Conservation (phyloP, 2,797 vertebrate genomes). For the Neosilurus mollespiculum region DNA sequence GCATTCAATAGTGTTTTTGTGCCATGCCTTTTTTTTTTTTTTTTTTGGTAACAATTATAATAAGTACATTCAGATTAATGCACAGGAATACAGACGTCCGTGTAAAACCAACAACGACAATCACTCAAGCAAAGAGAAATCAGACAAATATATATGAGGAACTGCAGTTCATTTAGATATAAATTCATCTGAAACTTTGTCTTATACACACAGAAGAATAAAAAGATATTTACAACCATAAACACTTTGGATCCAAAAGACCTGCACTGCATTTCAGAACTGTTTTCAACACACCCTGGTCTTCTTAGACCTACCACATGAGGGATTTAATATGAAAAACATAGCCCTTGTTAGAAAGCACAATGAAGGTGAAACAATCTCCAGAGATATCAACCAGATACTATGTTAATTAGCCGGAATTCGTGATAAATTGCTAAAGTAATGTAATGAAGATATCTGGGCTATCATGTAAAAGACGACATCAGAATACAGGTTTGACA, state of each 20-base stretch:
- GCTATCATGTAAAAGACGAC: neutral
- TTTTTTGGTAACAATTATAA: constrained; percentile 45
- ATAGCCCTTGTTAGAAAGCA: constrained; percentile 16
- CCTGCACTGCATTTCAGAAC: constrained; percentile 4
- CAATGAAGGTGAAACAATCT: neutral
- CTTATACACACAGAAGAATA: neutral
- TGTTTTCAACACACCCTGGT: neutral
- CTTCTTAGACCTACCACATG: too few relatives aligned
- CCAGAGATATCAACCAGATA: neutral
- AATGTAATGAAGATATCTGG: neutral
- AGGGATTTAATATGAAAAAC: neutral
- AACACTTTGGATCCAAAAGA: constrained; percentile 30
- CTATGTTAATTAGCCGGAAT: neutral
- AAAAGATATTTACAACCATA: constrained; percentile 19
- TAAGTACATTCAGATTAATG: constrained; percentile 65
- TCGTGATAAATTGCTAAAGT: too few relatives aligned
- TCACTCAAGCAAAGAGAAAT: constrained; percentile 55
- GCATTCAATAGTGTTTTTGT: constrained; percentile 61
- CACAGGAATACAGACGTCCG: constrained; percentile 57
- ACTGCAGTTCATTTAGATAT: constrained; percentile 20
- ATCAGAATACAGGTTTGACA: neutral
- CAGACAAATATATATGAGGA: constrained; percentile 40
- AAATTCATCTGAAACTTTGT: neutral
- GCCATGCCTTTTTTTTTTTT: constrained; percentile 69
- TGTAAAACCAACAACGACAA: constrained; percentile 57